Percentiles rank a stretch among this genome's conserved stretches.
Conservation (phyloP, 2,888 invertebrate genomes). For the Subacronicta megacephala region DNA sequence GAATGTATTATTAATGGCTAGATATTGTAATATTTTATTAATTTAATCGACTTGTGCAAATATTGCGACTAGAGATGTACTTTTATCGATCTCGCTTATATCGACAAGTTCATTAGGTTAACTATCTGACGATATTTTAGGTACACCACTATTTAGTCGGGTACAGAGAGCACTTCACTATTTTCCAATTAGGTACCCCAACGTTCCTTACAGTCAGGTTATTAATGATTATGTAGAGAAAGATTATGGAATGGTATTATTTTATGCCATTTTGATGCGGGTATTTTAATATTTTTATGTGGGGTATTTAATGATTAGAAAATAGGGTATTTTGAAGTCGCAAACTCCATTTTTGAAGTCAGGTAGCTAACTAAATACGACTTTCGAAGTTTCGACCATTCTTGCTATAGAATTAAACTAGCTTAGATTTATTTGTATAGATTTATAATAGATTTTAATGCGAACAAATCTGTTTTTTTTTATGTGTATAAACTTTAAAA, state of each 20-base stretch:
- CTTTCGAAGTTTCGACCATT: slow-evolving; percentile 13
- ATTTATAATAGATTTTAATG: slow-evolving; percentile 31
- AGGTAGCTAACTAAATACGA: slow-evolving; percentile 34
- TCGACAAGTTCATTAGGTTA: slow-evolving; percentile 43
- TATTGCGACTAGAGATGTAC: slow-evolving; percentile 31
- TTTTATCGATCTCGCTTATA: slow-evolving; percentile 39
- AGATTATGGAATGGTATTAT: slow-evolving; percentile 6
- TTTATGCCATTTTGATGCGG: slow-evolving; percentile 12
- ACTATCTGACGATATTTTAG: slow-evolving; percentile 29
- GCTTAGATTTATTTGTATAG: slow-evolving; percentile 42
- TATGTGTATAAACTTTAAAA: slow-evolving; percentile 6
- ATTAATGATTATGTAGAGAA: background rate
- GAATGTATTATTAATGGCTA: too few relatives aligned
- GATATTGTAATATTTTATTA: slow-evolving; percentile 22
- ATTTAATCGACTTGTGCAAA: slow-evolving; percentile 19
- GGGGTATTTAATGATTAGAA: slow-evolving; percentile 25
- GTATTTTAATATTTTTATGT: slow-evolving; percentile 16
- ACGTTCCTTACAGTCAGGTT: background rate
- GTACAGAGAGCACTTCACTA: slow-evolving; percentile 37
- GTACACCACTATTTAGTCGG: slow-evolving; percentile 25
- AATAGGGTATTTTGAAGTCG: slow-evolving; percentile 45
- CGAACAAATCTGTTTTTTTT: slow-evolving; percentile 26
- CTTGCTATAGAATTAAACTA: slow-evolving; percentile 27
- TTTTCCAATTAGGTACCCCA: slow-evolving; percentile 31
- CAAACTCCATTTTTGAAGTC: slow-evolving; percentile 38